Evolutionary conservation across 1,140 invertebrate genomes (phyloP), one percentile per base, ranked within the genome.

Genomic region (Danaus plexippus): DNA sequence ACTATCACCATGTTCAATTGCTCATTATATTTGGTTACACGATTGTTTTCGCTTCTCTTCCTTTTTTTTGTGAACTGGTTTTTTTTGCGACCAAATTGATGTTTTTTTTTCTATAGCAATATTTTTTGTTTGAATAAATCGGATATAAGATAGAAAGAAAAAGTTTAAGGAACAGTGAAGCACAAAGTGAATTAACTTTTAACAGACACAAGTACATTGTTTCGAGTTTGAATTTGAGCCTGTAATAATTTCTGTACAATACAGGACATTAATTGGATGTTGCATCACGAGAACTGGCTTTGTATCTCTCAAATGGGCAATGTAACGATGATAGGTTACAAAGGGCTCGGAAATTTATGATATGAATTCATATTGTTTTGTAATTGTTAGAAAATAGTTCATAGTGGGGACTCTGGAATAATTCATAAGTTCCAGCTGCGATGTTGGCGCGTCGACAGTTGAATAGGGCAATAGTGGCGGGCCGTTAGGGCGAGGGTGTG

Each of bases 321-420:
- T 67, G 63, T 67, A 61, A 64, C 57, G 51, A 59, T 72, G 71
- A 75, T 72, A 68, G 67, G 71, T 66, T 64, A 78, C 75, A 80
- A 78, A 72, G 74, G 64, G 69, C 73, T 73, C 75, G 73, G 67
- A 76, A 80, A 80, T 76, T 80, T 80, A 79, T 75, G 73, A 76
- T 81, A 79, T 75, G 73, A 72, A 81, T 83, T 77, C 67, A 69
- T 80, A 85, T 85, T 85, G 82, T 83, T 83, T 80, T 73, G 80
- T 83, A 83, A 81, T 81, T 81, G 78, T 82, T 82, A 76, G 69
- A 64, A 75, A 80, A 73, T 69, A 67, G 71, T 70, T 63, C 67
- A 46, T 51, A 56, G 48, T 53, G 47, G 56, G 60, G 67, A 67
- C 77, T 63, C 66, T 71, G 69, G 77, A 81, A 83, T 82, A 82